Conservation (phyloP, 1,140 invertebrate species). For the Doryteuthis pealeii region DNA sequence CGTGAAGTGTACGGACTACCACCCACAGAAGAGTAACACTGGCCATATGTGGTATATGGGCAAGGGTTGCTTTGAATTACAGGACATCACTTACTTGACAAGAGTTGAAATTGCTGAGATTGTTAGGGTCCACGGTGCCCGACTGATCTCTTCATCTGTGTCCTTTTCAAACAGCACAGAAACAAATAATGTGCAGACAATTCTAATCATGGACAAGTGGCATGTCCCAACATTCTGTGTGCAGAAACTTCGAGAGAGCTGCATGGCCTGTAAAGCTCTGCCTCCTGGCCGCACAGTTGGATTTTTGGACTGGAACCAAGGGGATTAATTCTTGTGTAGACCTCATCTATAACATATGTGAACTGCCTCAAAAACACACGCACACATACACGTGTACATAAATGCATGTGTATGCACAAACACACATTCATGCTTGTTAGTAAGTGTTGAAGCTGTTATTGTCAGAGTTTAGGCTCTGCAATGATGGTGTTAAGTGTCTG, state of each 20-base stretch:
- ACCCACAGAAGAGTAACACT: neutral
- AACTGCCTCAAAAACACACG: too few species aligned
- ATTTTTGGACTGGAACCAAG: slow-evolving; percentile 8
- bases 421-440: too few species aligned
- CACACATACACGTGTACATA: too few species aligned
- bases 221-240: neutral
- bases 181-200: slow-evolving; percentile 1
- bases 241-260: neutral
- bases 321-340: neutral
- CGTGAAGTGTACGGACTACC: neutral
- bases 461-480: too few species aligned
- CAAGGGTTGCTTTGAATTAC: neutral
- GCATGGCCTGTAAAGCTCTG: neutral
- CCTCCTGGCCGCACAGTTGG: slow-evolving; percentile 11
- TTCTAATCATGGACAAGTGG: slow-evolving; percentile 9
- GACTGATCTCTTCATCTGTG: neutral
- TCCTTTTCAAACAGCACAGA: slow-evolving; percentile 6
- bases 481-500: too few species aligned
- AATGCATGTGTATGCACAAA: too few species aligned
- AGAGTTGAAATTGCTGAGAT: slow-evolving; percentile 6
- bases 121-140: neutral
- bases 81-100: slow-evolving; percentile 8
- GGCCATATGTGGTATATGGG: slow-evolving; percentile 11
- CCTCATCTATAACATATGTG: too few species aligned
- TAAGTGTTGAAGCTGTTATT: too few species aligned